Percentiles rank a stretch among this genome's conserved stretches.
Conservation (phyloP, 2,113 vertebrate species). For the Calidris pugnax region DNA sequence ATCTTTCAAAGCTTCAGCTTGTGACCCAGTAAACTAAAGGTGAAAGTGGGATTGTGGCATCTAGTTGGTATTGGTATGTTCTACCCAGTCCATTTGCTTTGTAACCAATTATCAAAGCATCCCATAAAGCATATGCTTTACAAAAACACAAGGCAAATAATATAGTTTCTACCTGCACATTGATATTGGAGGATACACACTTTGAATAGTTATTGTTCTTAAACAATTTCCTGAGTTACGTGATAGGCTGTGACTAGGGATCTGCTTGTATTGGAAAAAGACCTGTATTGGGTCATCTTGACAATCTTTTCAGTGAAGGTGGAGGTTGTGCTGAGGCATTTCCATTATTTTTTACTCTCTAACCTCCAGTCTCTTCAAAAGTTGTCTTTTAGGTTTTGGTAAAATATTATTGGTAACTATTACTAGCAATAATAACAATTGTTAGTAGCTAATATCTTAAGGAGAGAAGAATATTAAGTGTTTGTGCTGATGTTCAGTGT, state of each 20-base stretch:
- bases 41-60: neutral
- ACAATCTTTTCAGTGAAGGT: neutral
- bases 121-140: neutral
- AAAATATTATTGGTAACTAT: neutral
- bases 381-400: neutral
- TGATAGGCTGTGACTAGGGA: neutral
- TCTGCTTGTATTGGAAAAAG: neutral
- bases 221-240: neutral
- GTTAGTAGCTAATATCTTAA: neutral
- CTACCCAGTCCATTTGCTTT: neutral
- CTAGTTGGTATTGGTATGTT: neutral
- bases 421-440: neutral
- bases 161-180: neutral
- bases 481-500: neutral
- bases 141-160: neutral
- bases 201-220: neutral
- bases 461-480: neutral
- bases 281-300: neutral
- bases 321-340: neutral
- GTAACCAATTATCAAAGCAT: neutral
- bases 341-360: neutral
- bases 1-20: neutral
- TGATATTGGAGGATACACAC: neutral
- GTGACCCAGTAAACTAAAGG: neutral
- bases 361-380: neutral